Percentiles rank a stretch among this genome's conserved stretches.
These are phyloP conservation scores for Pogonomyrmex barbatus DNA, from an alignment of 1,140 invertebrate genomes.

Conservation along the genomic window DNA sequence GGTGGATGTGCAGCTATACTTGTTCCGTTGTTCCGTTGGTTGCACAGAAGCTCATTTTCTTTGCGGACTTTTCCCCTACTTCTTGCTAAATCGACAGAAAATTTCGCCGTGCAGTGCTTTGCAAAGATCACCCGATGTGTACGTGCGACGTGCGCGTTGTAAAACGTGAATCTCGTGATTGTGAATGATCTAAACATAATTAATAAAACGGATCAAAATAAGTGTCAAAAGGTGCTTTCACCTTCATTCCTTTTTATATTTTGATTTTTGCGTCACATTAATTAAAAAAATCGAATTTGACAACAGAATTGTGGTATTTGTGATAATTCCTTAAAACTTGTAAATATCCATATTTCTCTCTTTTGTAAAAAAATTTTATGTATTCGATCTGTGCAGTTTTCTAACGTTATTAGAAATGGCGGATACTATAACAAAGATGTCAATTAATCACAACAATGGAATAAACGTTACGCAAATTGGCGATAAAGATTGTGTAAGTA, in stretches of 20 bases:
- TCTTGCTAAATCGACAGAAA: not conserved
- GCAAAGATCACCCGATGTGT: not conserved
- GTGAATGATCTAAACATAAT: not conserved
- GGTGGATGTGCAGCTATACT: constrained; percentile 3
- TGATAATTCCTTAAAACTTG: not conserved
- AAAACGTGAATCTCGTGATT: constrained; percentile 14
- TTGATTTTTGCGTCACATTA: not conserved
- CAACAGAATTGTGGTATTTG: not conserved
- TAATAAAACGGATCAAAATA: not conserved
- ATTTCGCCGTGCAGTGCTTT: not conserved
- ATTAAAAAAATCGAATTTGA: not conserved
- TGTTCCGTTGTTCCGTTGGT: constrained; percentile 19
- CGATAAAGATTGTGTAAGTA: constrained; percentile 79
- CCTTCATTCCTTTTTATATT: not conserved
- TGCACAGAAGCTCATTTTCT: not conserved
- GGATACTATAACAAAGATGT: constrained; percentile 68
- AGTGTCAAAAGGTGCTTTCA: not conserved
- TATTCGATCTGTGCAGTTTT: not conserved
- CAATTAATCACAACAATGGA: constrained; percentile 72
- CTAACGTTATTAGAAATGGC: constrained; percentile 71
- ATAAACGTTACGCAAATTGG: constrained; percentile 66
- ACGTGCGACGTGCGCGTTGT: not conserved
- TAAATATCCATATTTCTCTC: not conserved
- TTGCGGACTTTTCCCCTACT: constrained; percentile 5
- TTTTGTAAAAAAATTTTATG: not conserved